Base-by-base conservation (phyloP, 2,113 vertebrate species). In the Globicephala melas region DNA sequence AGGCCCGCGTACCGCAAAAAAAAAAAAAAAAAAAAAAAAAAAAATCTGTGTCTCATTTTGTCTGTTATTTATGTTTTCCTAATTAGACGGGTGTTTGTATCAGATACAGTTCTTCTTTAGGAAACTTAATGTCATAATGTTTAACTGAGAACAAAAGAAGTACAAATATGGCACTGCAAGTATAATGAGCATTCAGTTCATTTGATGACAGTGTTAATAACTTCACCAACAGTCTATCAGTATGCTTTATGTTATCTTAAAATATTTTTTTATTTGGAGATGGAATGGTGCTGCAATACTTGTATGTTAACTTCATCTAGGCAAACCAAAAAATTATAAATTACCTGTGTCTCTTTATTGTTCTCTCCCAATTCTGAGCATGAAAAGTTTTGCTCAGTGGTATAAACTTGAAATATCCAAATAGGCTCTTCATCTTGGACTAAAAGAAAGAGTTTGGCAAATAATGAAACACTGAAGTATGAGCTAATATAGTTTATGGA, bases 391-490 rank as follows among this genome's bases (percentile, higher is more conserved):
- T 81, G 28, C 44, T 91, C 23, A 33, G 28, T 83, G 71, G 1
- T 96, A 80, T 89, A 95, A 89, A 81, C n/a, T 91, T 95, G 53
- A 92, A 91, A 18, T 70, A 73, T 96, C 68, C 82, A 89, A 65
- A 73, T 93, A 86, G 36, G 44, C 13, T 94, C 38, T 97, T 88
- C 41, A 94, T 81, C 68, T 82, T 97, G 41, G 21, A 77, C 70
- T 90, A 36, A 89, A 89, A 80, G 21, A 58, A 88, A 87, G 94
- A 80, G 12, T 21, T 91, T 89, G 53, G 53, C 77, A 91, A 44
- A 93, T 81, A 95, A 89, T 85, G 25, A 91, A 91, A 95, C 41
- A 80, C 55, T 15, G 65, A 79, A 70, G 58, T 73, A 77, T 90
- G 80, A 97, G 41, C 50, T 86, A 83, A 79, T 87, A 25, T 88